Base-by-base conservation (phyloP, 2,113 vertebrate genomes). In the Origma solitaria region DNA sequence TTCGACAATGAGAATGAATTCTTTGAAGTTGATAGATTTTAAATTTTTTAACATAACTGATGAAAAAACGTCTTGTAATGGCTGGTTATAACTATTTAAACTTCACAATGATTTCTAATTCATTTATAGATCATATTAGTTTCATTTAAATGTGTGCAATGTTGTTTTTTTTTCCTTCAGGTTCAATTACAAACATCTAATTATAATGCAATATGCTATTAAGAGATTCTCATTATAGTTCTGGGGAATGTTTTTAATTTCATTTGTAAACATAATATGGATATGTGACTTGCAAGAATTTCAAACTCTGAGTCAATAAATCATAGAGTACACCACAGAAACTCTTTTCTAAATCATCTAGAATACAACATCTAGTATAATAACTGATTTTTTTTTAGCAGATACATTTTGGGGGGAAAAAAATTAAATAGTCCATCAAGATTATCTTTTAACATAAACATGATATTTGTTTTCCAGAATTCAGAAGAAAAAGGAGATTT, bases 331-430 rank as follows among this genome's bases (percentile, higher is more conserved):
- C 2, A 57, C 4, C 4, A 61, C 27, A 69, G 27, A 71, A 85
- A 49, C 13, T 13, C 30, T 75, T 85, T 81, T 75, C 17, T 75
- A 50, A 75, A 75, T 2, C 7, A 58, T 61, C 13, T 33, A 53
- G 7, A 62, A 72, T 61, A 28, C 30, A 71, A 35, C 5, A 66
- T 33, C 20, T 11, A 42, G 1, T 24, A 38, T 22, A 44, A 58
- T 9, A 47, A 15, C 4, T 37, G 7, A 14, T 8, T 38, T 42
- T 50, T 94, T 65, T 86, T 47, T 9, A 80, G 42, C 10, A 1
- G 5, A 3, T 49, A 15, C 7, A 42, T 5, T 69, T 17, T 30
- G 6, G 2, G 12, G 10, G 7, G 2, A 2, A 3, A 47, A 38
- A 50, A 5, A 2, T 5, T 21, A 22, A 62, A 58, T 45, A 58